These are phyloP conservation scores for Acrocyrtus sp. DNA, from an alignment of 2,888 invertebrate species.

Conservation along the genomic window DNA sequence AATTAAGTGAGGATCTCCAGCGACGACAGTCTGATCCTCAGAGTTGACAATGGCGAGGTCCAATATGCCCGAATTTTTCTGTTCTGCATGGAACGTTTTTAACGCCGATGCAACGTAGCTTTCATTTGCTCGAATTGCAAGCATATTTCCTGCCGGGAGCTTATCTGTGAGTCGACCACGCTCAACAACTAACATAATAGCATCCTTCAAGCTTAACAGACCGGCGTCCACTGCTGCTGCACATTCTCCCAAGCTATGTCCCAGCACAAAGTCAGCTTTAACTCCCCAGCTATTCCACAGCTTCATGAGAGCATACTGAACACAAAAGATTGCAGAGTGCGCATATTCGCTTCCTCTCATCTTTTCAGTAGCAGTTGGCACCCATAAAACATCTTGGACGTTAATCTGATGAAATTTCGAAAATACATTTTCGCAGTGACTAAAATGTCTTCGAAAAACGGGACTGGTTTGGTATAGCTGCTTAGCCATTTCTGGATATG, in stretches of 20 bases:
- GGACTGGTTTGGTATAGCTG: conserved; percentile 6
- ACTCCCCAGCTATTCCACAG: conserved; percentile 42
- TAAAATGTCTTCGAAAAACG: conserved; percentile 8
- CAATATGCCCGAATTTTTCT: background rate
- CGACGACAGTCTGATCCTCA: conserved; percentile 37
- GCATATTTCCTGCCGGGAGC: conserved; percentile 35
- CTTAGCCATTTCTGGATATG: conserved; percentile 33
- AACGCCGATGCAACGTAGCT: background rate
- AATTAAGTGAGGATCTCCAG: conserved; percentile 15
- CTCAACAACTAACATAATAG: conserved; percentile 35
- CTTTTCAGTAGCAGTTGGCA: background rate
- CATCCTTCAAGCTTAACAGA: conserved; percentile 21
- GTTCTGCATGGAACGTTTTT: background rate
- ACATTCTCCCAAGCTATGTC: conserved; percentile 47
- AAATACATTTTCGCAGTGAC: conserved; percentile 5
- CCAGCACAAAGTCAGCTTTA: conserved; percentile 34
- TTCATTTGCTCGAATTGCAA: conserved; percentile 26
- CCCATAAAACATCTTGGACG: conserved; percentile 16
- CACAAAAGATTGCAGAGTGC: conserved; percentile 34
- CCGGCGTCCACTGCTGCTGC: conserved; percentile 42
- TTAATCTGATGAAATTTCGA: background rate
- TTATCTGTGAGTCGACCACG: conserved; percentile 33
- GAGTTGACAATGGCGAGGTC: conserved; percentile 46
- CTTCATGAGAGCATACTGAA: conserved; percentile 25
- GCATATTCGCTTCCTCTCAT: conserved; percentile 12